A percentile compares a stretch with the other conserved stretches of the same genome.
phyloP scores from a whole-genome alignment of 2,888 invertebrate genomes.

The Podabrus alpinus region DNA sequence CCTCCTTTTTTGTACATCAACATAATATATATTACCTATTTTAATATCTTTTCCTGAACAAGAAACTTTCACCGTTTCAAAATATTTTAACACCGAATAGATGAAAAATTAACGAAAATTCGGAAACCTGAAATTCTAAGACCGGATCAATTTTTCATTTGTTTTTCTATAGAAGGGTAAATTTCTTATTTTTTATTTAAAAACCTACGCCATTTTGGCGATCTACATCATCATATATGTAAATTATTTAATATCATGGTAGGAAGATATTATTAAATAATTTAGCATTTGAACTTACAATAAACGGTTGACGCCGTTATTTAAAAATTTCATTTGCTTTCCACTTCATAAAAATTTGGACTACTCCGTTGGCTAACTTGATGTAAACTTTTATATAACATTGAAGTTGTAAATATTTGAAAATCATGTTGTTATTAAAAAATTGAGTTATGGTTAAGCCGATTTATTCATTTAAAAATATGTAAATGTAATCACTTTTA shows the following conservation, averaged over 20 bases:
- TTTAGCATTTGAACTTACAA: not conserved
- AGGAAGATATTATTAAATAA: not conserved
- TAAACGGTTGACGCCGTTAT: not conserved
- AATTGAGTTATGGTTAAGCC: not conserved
- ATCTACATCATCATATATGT: too few species aligned
- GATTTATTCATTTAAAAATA: not conserved
- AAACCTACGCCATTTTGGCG: too few species aligned
- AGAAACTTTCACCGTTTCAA: not conserved
- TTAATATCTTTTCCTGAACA: not conserved
- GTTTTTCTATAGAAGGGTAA: not conserved
- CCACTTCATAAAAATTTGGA: not conserved
- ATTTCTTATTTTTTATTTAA: not conserved
- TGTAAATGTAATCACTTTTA: not conserved
- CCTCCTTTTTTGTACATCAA: not conserved
- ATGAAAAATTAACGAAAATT: not conserved
- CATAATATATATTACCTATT: too few species aligned
- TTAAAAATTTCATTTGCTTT: not conserved
- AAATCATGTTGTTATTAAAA: not conserved
- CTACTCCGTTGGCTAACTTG: not conserved
- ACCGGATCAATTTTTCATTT: not conserved
- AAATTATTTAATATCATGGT: not conserved
- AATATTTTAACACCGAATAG: not conserved
- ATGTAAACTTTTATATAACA: not conserved
- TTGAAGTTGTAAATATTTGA: not conserved
- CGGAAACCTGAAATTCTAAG: too few species aligned